phyloP scores from a whole-genome alignment of 92 coral and sea anemone species.

The Palythoa caribaeorum region DNA sequence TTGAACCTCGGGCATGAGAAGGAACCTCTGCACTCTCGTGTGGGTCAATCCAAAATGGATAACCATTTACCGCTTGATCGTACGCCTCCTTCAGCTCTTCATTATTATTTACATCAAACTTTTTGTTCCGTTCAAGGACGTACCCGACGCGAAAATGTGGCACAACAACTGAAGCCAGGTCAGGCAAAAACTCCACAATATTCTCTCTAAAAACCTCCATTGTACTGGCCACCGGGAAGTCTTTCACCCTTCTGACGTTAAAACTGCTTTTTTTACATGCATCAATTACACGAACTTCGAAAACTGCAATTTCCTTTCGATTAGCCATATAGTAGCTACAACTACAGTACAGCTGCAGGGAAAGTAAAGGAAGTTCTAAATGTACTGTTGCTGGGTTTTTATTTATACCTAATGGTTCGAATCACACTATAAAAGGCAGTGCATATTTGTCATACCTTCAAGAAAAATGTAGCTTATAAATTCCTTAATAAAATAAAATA shows the following conservation, averaged over 20 bases:
- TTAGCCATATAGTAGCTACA: slow-evolving; percentile 13
- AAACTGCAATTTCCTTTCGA: slow-evolving; percentile 1
- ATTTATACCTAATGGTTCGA: neutral
- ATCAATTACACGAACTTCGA: slow-evolving; percentile 9
- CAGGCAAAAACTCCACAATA: slow-evolving; percentile 7
- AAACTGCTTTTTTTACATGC: slow-evolving; percentile 10
- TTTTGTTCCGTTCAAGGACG: slow-evolving; percentile 28
- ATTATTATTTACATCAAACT: neutral
- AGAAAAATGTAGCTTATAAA: slow-evolving; percentile 20
- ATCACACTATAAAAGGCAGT: neutral
- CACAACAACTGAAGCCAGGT: neutral
- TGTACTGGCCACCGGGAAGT: slow-evolving; percentile 1
- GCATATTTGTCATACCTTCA: slow-evolving; percentile 11
- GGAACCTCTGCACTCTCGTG: slow-evolving; percentile 19
- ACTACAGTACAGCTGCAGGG: slow-evolving; percentile 5
- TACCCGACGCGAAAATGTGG: slow-evolving; percentile 27
- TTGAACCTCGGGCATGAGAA: slow-evolving; percentile 21
- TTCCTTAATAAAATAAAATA: neutral
- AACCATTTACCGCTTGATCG: slow-evolving; percentile 21
- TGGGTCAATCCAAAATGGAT: slow-evolving; percentile 41
- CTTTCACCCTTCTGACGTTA: slow-evolving; percentile 12
- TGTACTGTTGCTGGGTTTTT: neutral
- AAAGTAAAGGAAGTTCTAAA: neutral
- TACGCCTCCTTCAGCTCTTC: slow-evolving; percentile 20
- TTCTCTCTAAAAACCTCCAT: neutral